Conservation (phyloP, 2,888 invertebrate species). For the Criorhina ranunculi region DNA sequence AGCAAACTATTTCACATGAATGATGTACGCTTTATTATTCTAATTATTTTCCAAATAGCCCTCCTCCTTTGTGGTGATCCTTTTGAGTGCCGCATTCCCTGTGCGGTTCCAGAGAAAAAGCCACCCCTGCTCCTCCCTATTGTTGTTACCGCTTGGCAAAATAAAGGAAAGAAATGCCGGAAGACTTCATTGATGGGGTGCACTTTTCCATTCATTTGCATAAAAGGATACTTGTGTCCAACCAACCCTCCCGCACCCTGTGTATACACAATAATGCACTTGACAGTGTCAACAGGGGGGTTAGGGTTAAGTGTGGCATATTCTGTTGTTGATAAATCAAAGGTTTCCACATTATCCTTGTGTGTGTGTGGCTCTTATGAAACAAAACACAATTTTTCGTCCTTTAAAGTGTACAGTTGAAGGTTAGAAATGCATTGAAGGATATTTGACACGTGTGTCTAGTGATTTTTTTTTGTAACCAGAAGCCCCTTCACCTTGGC, state of each 20-base stretch:
- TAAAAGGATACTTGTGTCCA: conserved; percentile 17
- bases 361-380: background rate
- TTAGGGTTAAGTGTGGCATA: conserved; percentile 66
- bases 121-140: too few relatives aligned
- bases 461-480: too few relatives aligned
- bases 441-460: conserved; percentile 29
- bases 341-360: conserved; percentile 24
- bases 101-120: conserved; percentile 21
- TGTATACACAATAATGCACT: conserved; percentile 42
- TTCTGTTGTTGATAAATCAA: conserved; percentile 62
- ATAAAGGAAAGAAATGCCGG: conserved; percentile 42
- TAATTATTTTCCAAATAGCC: conserved; percentile 70
- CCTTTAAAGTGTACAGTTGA: conserved; percentile 23
- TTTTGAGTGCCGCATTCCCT: conserved; percentile 46
- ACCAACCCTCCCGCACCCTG: background rate
- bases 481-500: conserved; percentile 1
- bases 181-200: conserved; percentile 43
- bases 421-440: conserved; percentile 14
- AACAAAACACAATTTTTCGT: conserved; percentile 9
- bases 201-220: conserved; percentile 53
- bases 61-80: background rate
- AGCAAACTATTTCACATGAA: conserved; percentile 57
- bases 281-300: conserved; percentile 68
- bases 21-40: conserved; percentile 64
- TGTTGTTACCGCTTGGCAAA: background rate